These are phyloP conservation scores for Argya squamiceps DNA, from an alignment of 2,797 vertebrate species.

Conservation along the genomic window DNA sequence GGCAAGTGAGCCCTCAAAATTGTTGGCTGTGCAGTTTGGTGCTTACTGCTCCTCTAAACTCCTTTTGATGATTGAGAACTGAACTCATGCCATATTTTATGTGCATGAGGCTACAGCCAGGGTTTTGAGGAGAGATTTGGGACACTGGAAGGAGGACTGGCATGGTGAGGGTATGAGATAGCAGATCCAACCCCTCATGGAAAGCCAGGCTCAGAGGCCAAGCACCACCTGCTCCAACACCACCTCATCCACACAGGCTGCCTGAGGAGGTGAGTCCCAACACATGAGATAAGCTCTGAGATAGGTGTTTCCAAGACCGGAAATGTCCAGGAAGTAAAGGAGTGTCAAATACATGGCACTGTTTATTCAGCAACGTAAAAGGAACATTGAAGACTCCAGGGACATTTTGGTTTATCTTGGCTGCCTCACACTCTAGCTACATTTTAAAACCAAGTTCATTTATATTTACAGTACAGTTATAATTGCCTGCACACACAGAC, in stretches of 20 bases:
- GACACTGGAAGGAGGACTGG: background rate
- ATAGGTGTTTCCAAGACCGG: background rate
- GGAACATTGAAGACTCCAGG: background rate
- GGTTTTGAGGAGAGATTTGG: background rate
- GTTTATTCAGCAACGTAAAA: background rate
- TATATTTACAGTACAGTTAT: background rate
- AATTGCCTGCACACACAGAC: background rate
- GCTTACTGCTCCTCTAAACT: background rate
- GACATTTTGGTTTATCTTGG: background rate
- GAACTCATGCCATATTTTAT: accelerated
- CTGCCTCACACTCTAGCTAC: background rate
- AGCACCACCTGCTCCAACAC: background rate
- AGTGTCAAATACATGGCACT: background rate
- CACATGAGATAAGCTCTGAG: accelerated
- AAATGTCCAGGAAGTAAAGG: background rate
- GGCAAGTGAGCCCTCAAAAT: background rate
- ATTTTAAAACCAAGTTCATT: background rate
- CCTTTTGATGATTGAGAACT: background rate
- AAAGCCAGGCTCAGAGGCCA: background rate
- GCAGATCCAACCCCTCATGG: background rate
- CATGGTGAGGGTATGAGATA: background rate
- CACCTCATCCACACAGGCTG: background rate
- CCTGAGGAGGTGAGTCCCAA: background rate
- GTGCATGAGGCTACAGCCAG: background rate
- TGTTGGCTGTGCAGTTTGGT: background rate